Percentiles rank a stretch among this genome's conserved stretches.
Conservation (phyloP, 2,888 invertebrate species). For the Tetragonisca angustula region DNA sequence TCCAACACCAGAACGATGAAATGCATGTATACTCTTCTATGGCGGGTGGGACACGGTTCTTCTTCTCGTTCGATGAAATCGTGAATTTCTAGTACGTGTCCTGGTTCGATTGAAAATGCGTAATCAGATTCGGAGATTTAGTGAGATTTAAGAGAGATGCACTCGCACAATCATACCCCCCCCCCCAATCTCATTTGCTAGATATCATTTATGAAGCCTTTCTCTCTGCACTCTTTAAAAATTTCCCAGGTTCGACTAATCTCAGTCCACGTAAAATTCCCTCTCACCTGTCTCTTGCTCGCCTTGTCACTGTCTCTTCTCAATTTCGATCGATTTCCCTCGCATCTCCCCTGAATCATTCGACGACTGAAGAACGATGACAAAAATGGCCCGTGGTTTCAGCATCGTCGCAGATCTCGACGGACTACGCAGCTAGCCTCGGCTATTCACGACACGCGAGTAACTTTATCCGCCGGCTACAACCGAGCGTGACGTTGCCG, state of each 20-base stretch:
- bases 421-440: slow-evolving; percentile 10
- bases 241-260: neutral
- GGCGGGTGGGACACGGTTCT: neutral
- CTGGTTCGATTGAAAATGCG: neutral
- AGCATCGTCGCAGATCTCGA: neutral
- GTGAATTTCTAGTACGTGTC: slow-evolving; percentile 1
- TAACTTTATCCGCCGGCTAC: slow-evolving; percentile 32
- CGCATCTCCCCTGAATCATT: neutral
- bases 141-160: neutral
- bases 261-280: neutral
- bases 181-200: neutral
- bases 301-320: too few relatives aligned
- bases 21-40: slow-evolving; percentile 1
- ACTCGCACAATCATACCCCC: neutral
- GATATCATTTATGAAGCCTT: neutral
- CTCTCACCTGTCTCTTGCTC: neutral
- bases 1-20: slow-evolving; percentile 19
- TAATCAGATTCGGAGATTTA: neutral
- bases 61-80: neutral
- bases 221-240: neutral
- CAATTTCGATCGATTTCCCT: neutral
- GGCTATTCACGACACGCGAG: slow-evolving; percentile 39
- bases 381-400: slow-evolving; percentile 3
- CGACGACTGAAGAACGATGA: neutral
- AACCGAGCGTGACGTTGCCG: slow-evolving; percentile 29